Conservation (phyloP, 1,140 invertebrate genomes). For the Phocides pigmalion region DNA sequence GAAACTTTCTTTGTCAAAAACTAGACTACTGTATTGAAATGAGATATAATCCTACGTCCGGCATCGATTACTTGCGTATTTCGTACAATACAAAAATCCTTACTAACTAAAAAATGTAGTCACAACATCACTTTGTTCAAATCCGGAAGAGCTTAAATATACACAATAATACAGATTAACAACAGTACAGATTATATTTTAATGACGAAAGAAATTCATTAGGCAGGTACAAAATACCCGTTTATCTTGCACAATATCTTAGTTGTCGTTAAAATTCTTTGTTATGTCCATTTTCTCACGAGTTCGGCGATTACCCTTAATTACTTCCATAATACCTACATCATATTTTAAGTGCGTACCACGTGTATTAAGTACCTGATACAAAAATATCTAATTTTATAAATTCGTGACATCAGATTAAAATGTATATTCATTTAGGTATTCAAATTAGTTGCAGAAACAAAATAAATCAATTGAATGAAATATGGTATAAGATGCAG, state of each 20-base stretch:
- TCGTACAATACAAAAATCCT: conserved; percentile 44
- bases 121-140: conserved; percentile 58
- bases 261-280: conserved; percentile 39
- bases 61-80: conserved; percentile 64
- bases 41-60: conserved; percentile 55
- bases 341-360: not conserved
- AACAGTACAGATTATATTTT: conserved; percentile 31
- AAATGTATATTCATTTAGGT: too few species aligned
- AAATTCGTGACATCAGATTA: too few species aligned
- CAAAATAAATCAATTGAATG: too few species aligned
- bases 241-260: conserved; percentile 49
- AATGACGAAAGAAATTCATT: conserved; percentile 37
- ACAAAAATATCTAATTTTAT: too few species aligned
- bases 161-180: conserved; percentile 40
- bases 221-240: conserved; percentile 26
- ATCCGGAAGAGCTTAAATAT: conserved; percentile 60
- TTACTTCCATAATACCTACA: conserved; percentile 25
- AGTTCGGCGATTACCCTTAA: conserved; percentile 40
- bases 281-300: conserved; percentile 40
- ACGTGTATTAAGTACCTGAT: not conserved
- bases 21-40: conserved; percentile 49
- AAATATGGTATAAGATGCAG: too few species aligned
- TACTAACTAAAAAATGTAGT: conserved; percentile 51
- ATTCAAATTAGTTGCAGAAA: too few species aligned
- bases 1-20: conserved; percentile 59